phyloP scores from a whole-genome alignment of 2,113 vertebrate species.

The Heterocephalus glaber region DNA sequence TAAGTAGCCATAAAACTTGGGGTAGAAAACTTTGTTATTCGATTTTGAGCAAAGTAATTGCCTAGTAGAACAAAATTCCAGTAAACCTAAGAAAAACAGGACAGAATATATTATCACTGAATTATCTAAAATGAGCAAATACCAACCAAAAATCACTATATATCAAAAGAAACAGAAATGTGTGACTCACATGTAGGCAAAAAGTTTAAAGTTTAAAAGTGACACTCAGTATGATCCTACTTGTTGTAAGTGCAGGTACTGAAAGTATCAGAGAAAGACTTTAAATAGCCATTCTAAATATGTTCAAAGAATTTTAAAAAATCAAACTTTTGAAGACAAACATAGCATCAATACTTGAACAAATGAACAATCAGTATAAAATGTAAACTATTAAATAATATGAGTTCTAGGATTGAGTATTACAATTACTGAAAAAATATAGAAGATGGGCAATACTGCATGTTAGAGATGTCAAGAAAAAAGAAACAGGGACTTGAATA shows the following conservation, averaged over 20 bases:
- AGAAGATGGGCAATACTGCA: background rate
- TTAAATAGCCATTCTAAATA: background rate
- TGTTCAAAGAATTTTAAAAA: background rate
- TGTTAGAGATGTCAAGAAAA: background rate
- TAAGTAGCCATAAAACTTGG: background rate
- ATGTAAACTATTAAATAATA: background rate
- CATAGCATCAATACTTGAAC: background rate
- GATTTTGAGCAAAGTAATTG: background rate
- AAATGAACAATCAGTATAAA: background rate
- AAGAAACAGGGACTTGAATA: background rate
- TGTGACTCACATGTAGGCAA: background rate
- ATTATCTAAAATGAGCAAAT: background rate
- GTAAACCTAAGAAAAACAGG: background rate
- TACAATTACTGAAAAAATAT: background rate
- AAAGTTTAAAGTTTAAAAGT: background rate
- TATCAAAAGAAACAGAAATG: background rate
- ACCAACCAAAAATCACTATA: background rate
- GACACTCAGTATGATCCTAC: background rate
- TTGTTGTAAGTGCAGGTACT: background rate
- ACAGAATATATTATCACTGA: background rate
- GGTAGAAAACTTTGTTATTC: background rate
- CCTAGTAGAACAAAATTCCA: background rate
- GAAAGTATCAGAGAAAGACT: slow-evolving; percentile 27
- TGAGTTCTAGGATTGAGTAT: background rate
- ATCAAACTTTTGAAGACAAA: background rate